A percentile compares a stretch with the other conserved stretches of the same genome.
phyloP scores from a whole-genome alignment of 1,140 invertebrate genomes.

The Pectinophora gossypiella region DNA sequence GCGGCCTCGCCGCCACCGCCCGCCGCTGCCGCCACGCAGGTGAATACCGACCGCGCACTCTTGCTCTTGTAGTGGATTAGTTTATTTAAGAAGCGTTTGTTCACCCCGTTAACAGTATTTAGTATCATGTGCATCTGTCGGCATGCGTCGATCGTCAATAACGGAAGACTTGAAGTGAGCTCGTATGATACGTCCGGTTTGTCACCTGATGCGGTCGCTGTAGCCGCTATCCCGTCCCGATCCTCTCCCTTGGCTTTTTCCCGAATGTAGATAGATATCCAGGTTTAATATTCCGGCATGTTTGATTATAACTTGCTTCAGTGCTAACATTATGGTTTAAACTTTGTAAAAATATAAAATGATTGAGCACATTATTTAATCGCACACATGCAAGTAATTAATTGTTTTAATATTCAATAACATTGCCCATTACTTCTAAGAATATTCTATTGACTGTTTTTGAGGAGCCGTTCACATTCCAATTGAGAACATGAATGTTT shows the following conservation, averaged over 20 bases:
- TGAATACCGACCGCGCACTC: constrained; percentile 59
- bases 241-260: constrained; percentile 20
- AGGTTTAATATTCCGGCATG: constrained; percentile 31
- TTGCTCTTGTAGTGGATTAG: constrained; percentile 66
- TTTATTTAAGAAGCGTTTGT: constrained; percentile 40
- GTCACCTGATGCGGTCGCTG: constrained; percentile 18
- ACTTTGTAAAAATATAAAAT: no score
- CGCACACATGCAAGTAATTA: no score
- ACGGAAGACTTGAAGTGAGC: constrained; percentile 43
- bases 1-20: constrained; percentile 23
- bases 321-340: constrained; percentile 30
- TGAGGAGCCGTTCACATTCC: no score
- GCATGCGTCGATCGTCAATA: constrained; percentile 62
- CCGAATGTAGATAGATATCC: constrained; percentile 11
- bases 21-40: constrained; percentile 35
- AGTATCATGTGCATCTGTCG: constrained; percentile 59
- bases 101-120: constrained; percentile 47
- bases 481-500: no score
- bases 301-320: constrained; percentile 23
- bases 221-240: constrained; percentile 22
- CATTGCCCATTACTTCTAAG: no score
- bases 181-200: constrained; percentile 19
- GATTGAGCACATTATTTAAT: no score
- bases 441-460: no score
- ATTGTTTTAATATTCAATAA: no score